These are phyloP conservation scores for Brachystomella parvula DNA, from an alignment of 1,140 invertebrate species.

Conservation along the genomic window DNA sequence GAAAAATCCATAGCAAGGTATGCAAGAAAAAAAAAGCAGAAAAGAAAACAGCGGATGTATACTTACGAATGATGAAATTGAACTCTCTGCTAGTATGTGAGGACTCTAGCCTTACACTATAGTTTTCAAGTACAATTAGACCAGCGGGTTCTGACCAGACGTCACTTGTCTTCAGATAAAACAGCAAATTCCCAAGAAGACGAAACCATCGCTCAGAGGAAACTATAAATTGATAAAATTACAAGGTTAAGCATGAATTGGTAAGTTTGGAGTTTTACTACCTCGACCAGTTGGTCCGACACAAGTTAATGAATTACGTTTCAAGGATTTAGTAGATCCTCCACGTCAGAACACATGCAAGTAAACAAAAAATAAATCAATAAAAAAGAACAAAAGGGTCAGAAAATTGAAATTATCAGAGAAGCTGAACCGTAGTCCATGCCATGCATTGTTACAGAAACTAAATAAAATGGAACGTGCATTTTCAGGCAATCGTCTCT, in stretches of 20 bases:
- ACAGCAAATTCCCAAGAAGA: conserved; percentile 81
- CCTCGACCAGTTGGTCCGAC: conserved; percentile 19
- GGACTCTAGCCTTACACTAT: conserved; percentile 61
- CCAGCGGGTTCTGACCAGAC: conserved; percentile 79
- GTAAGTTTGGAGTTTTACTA: conserved; percentile 3
- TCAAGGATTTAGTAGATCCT: conserved; percentile 3
- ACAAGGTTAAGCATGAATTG: neutral
- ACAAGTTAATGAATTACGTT: conserved; percentile 19
- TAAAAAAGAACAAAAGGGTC: neutral
- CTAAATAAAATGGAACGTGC: neutral
- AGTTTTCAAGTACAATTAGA: conserved; percentile 78
- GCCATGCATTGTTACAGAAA: neutral
- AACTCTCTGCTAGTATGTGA: conserved; percentile 38
- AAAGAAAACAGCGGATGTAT: conserved; percentile 36
- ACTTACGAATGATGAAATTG: conserved; percentile 5
- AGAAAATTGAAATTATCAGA: neutral
- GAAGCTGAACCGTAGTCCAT: neutral
- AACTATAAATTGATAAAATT: conserved; percentile 49
- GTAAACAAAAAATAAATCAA: neutral
- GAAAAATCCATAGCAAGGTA: neutral
- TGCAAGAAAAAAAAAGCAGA: neutral
- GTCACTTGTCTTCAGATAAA: conserved; percentile 86
- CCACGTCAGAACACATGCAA: neutral
- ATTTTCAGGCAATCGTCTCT: neutral
- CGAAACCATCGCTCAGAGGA: conserved; percentile 80